These are phyloP conservation scores for Trematomus bernacchii DNA, from an alignment of 2,797 vertebrate species.

Conservation along the genomic window DNA sequence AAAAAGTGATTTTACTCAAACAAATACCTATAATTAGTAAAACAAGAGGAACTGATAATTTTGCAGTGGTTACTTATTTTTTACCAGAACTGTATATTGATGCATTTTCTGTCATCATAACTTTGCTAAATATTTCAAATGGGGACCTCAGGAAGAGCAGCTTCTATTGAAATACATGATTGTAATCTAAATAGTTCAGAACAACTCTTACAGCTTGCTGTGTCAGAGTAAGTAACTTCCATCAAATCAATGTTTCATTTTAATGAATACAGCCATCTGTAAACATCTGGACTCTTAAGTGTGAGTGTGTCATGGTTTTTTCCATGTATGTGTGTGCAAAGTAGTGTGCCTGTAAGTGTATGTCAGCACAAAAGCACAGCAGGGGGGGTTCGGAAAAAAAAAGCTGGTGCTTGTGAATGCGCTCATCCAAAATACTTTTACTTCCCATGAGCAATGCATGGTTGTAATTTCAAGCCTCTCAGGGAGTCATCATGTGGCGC, in stretches of 20 bases:
- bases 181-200: too few relatives aligned
- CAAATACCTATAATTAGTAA: too few relatives aligned
- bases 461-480: slow-evolving; percentile 77
- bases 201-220: background rate
- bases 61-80: too few relatives aligned
- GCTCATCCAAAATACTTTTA: slow-evolving; percentile 70
- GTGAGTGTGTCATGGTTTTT: slow-evolving; percentile 7
- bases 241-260: too few relatives aligned
- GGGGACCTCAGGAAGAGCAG: too few relatives aligned
- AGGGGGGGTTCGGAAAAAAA: background rate
- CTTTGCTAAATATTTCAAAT: too few relatives aligned
- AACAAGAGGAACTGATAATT: too few relatives aligned
- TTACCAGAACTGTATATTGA: too few relatives aligned
- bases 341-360: slow-evolving; percentile 30
- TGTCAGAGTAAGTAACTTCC: too few relatives aligned
- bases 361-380: slow-evolving; percentile 43
- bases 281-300: slow-evolving; percentile 58
- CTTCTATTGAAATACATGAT: too few relatives aligned
- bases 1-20: too few relatives aligned
- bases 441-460: slow-evolving; percentile 60
- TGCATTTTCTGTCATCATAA: too few relatives aligned
- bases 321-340: background rate
- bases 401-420: slow-evolving; percentile 27
- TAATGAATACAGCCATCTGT: slow-evolving; percentile 58
- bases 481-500: slow-evolving; percentile 63